These are phyloP conservation scores for Python bivittatus DNA, from an alignment of 2,113 vertebrate species.

Conservation along the genomic window DNA sequence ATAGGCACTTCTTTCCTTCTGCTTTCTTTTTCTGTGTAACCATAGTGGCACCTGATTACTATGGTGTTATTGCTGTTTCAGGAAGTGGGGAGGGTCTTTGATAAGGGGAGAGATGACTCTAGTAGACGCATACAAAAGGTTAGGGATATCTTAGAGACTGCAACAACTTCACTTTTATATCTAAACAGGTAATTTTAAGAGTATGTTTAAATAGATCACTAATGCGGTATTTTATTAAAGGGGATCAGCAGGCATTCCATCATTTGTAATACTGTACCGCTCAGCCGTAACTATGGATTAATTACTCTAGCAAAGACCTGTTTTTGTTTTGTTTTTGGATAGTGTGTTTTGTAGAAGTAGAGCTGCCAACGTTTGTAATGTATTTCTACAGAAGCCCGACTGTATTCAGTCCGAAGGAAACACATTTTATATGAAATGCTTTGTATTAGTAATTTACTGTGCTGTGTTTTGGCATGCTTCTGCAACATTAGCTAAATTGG, in stretches of 20 bases:
- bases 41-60: not conserved
- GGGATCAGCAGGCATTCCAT: not conserved
- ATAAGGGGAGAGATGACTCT: not conserved
- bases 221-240: not conserved
- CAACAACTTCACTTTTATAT: not conserved
- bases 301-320: not conserved
- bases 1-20: not conserved
- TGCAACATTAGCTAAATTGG: constrained; percentile 73
- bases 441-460: not conserved
- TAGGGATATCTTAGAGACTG: not conserved
- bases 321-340: not conserved
- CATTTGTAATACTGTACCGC: not conserved
- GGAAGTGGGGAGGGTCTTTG: not conserved
- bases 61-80: not conserved
- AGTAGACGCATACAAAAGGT: not conserved
- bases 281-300: not conserved
- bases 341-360: not conserved
- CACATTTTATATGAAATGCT: not conserved
- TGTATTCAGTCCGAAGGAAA: not conserved
- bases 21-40: no score
- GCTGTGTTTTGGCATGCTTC: constrained; percentile 33
- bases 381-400: not conserved
- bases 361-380: not conserved
- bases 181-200: not conserved
- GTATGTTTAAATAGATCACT: not conserved